Evolutionary conservation across 1,140 invertebrate genomes (phyloP).

Genomic region (Trissolcus basalis): DNA sequence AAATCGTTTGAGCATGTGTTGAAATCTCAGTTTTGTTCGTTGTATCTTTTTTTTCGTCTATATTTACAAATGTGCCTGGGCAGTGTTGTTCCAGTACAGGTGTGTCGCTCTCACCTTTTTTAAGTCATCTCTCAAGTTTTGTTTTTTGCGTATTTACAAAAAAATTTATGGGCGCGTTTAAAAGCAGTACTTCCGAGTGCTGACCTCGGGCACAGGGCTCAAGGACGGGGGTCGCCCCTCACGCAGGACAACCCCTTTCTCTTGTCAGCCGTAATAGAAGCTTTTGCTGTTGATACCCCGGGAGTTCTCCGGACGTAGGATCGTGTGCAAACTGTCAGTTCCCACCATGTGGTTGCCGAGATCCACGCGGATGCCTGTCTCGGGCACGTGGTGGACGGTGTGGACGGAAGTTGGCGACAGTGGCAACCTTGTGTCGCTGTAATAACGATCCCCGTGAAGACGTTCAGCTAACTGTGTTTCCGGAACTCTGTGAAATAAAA

Average conservation of each 20-base stretch:
- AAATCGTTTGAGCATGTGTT: constrained; percentile 47
- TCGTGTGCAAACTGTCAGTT: constrained; percentile 73
- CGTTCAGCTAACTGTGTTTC: constrained; percentile 72
- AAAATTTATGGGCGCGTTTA: constrained; percentile 45
- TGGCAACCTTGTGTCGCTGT: constrained; percentile 69
- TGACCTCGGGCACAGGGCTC: constrained; percentile 73
- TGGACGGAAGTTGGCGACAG: constrained; percentile 63
- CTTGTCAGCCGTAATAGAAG: constrained; percentile 80
- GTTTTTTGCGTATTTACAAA: constrained; percentile 47
- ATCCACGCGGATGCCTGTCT: constrained; percentile 66
- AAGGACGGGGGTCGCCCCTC: constrained; percentile 72
- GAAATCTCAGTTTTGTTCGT: constrained; percentile 28
- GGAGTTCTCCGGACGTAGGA: constrained; percentile 71
- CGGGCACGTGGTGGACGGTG: constrained; percentile 53
- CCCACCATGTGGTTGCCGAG: constrained; percentile 75
- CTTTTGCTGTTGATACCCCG: constrained; percentile 77
- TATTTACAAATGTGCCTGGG: background rate
- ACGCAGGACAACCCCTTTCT: constrained; percentile 72
- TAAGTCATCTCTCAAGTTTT: no score
- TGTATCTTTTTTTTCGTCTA: no score
- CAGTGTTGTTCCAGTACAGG: background rate
- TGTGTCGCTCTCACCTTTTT: no score
- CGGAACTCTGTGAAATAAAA: constrained; percentile 63
- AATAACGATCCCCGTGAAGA: constrained; percentile 71
- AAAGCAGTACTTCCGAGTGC: constrained; percentile 73